These are phyloP conservation scores for Gibbula magus DNA, from an alignment of 2,888 invertebrate genomes.

Conservation along the genomic window DNA sequence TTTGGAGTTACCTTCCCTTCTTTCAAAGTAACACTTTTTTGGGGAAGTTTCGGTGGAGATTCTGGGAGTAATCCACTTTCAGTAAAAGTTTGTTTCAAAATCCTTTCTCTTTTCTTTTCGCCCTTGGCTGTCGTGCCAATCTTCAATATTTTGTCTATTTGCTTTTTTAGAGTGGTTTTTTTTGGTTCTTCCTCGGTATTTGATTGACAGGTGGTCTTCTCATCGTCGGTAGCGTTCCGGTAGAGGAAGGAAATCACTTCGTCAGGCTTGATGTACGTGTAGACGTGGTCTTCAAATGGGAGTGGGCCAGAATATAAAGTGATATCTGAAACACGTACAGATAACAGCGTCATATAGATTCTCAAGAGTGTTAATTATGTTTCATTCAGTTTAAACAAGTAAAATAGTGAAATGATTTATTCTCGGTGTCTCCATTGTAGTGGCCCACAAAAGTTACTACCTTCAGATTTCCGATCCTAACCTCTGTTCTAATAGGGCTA, in stretches of 20 bases:
- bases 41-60: background rate
- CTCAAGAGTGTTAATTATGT: too few relatives aligned
- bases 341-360: too few relatives aligned
- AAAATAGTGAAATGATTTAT: too few relatives aligned
- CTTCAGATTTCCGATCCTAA: too few relatives aligned
- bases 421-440: too few relatives aligned
- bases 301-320: background rate
- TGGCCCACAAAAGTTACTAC: too few relatives aligned
- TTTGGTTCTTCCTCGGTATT: background rate
- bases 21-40: background rate
- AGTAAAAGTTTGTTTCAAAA: background rate
- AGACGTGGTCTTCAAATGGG: background rate
- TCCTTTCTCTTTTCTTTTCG: too few relatives aligned
- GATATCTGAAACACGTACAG: background rate
- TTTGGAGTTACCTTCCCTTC: background rate
- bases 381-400: too few relatives aligned
- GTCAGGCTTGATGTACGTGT: background rate
- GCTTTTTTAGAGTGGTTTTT: background rate
- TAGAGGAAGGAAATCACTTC: background rate
- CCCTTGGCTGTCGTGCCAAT: too few relatives aligned
- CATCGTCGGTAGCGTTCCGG: background rate
- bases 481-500: too few relatives aligned
- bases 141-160: background rate
- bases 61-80: background rate
- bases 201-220: background rate